Percentiles rank a stretch among this genome's conserved stretches.
phyloP scores from a whole-genome alignment of 2,797 vertebrate species.

The Knipowitschia caucasica region DNA sequence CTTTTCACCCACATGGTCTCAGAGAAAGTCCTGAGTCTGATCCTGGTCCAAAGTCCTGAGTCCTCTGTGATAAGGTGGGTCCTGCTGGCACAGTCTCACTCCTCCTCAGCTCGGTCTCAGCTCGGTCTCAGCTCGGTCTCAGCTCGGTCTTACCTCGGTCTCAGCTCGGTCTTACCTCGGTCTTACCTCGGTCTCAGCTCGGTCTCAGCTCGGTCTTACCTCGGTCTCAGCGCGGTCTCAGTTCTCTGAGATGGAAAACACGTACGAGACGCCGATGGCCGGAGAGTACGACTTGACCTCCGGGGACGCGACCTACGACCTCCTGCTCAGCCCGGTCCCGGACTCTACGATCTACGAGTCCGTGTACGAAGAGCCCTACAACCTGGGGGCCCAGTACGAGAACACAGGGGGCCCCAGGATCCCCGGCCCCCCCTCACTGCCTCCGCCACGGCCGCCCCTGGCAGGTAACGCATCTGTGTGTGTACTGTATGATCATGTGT shows the following conservation, averaged over 20 bases:
- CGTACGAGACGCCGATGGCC: slow-evolving; percentile 39
- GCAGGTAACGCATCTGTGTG: too few relatives aligned
- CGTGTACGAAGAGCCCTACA: slow-evolving; percentile 6
- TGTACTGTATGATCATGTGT: too few relatives aligned
- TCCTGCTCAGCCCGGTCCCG: not conserved
- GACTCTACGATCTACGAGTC: slow-evolving; percentile 3
- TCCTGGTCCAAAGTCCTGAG: slow-evolving; percentile 57
- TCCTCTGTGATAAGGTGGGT: slow-evolving; percentile 41
- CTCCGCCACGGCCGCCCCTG: not conserved
- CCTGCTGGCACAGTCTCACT: slow-evolving; percentile 25
- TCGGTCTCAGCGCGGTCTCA: too few relatives aligned
- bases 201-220: too few relatives aligned
- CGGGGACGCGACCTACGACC: slow-evolving; percentile 12
- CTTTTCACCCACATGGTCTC: too few relatives aligned
- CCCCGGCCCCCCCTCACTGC: slow-evolving; percentile 25
- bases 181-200: too few relatives aligned
- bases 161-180: too few relatives aligned
- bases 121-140: too few relatives aligned
- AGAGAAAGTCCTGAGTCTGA: too few relatives aligned
- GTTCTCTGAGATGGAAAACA: slow-evolving; percentile 38
- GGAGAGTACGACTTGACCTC: too few relatives aligned
- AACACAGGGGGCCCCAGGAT: slow-evolving; percentile 1
- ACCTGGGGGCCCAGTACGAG: slow-evolving; percentile 29
- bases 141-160: too few relatives aligned
- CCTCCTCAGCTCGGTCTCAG: slow-evolving; percentile 18